Base-by-base conservation (phyloP, 1,140 invertebrate genomes). In the Bombus waltoni region DNA sequence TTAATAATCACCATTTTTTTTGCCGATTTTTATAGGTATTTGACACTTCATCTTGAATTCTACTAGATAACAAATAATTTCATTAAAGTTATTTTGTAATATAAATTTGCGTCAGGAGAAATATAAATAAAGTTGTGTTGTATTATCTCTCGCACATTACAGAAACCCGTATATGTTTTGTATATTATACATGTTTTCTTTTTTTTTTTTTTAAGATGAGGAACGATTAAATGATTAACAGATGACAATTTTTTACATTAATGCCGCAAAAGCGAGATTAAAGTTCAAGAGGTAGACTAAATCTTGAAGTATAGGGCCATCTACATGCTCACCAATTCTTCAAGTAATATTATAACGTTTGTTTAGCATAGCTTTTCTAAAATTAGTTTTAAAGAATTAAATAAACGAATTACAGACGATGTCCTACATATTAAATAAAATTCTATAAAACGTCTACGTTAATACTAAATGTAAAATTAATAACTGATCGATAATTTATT, bases 261-360 rank as follows among this genome's bases (percentile, higher is more conserved):
- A 76, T 68, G 28, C 35, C 59, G 42, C 32, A 53, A 35, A 77
- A 83, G 81, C 74, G 62, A 83, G 62, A 83, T 83, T 77, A 78
- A 78, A 70, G n/a, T 83, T 77, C 47, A 77, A 70, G 65, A 83
- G 74, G 74, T 83, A 83, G 81, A 70, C 28, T 81, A 85, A 81
- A 66, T 74, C 59, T 81, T 85, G n/a, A 85, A 85, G 70, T 59
- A 66, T 80, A 73, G 25, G 57, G 57, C 10, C 44, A 81, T 71
- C 42, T 81, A 85, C 1, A n/a, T 81, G 38, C 42, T 25, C 42
- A 35, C 40, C 25, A 53, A 68, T 74, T 66, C 35, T 85, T 81
- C 42, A 62, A 81, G 42, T 70, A 75, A 81, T 35, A 66, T 86
- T 82, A 38, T 35, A 77, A 77, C 11, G 65, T 77, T 71, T 76